Percentiles rank a stretch among this genome's conserved stretches.
Conservation (phyloP, 1,140 invertebrate species). For the Brachionus manjavacas region DNA sequence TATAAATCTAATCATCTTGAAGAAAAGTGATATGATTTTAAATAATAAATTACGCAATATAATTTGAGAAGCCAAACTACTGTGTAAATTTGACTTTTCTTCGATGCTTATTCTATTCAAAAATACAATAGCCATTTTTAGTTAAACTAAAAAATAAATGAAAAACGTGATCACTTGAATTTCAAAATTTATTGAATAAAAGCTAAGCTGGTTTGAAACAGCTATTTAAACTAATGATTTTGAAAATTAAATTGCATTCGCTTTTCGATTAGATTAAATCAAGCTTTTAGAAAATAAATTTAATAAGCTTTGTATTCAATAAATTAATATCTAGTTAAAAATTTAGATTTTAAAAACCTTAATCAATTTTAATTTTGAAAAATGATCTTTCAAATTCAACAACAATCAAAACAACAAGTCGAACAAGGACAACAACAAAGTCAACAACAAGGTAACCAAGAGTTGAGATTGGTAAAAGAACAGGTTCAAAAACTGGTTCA, state of each 20-base stretch:
- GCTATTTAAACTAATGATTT: background rate
- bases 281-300: background rate
- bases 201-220: background rate
- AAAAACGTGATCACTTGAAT: conserved; percentile 9
- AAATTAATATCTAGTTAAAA: too few species aligned
- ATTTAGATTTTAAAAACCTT: conserved; percentile 4
- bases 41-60: background rate
- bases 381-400: conserved; percentile 15
- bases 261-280: background rate
- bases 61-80: background rate
- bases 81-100: background rate
- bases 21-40: background rate
- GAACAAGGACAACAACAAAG: background rate
- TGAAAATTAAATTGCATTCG: background rate
- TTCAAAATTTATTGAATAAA: background rate
- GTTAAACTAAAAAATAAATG: background rate
- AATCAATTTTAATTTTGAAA: background rate
- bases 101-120: background rate
- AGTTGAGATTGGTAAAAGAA: background rate
- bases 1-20: background rate
- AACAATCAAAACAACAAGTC: background rate
- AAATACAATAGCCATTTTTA: background rate
- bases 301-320: background rate
- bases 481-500: background rate
- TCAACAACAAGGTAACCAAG: background rate